Conservation (phyloP, 2,113 vertebrate genomes). For the Edolisoma coerulescens region DNA sequence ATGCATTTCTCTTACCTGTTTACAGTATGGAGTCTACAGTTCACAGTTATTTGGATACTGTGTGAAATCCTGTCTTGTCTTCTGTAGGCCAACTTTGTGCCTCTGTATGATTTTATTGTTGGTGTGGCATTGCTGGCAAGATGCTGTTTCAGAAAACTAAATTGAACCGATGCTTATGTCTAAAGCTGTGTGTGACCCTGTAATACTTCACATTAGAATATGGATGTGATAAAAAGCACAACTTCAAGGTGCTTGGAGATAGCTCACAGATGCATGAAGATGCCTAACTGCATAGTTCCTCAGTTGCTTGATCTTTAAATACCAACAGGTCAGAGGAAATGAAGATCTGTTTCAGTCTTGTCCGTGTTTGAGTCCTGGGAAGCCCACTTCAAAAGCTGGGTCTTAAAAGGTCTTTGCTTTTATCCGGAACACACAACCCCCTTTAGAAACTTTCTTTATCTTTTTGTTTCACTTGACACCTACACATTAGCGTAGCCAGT, state of each 20-base stretch:
- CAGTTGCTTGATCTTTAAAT: background rate
- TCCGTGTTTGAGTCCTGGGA: background rate
- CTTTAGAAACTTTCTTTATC: conserved; percentile 57
- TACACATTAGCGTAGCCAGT: conserved; percentile 47
- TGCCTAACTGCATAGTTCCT: background rate
- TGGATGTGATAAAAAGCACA: background rate
- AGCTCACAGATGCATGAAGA: background rate
- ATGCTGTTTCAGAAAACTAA: background rate
- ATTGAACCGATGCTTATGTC: background rate
- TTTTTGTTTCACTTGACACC: conserved; percentile 57
- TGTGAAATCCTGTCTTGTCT: background rate
- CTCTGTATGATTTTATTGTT: background rate
- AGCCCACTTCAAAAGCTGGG: conserved; percentile 54
- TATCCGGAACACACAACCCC: conserved; percentile 53
- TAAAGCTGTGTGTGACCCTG: background rate
- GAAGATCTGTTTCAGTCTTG: background rate
- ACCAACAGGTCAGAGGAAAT: background rate
- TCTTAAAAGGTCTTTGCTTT: conserved; percentile 65
- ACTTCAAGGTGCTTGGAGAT: background rate
- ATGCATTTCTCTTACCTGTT: background rate
- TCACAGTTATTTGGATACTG: background rate
- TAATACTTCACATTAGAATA: background rate
- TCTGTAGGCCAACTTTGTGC: background rate
- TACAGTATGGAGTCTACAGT: background rate
- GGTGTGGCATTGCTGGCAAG: background rate